Percentiles rank a stretch among this genome's conserved stretches.
These are phyloP conservation scores for Neodontobutis hainanensis DNA, from an alignment of 2,113 vertebrate genomes.

Conservation along the genomic window DNA sequence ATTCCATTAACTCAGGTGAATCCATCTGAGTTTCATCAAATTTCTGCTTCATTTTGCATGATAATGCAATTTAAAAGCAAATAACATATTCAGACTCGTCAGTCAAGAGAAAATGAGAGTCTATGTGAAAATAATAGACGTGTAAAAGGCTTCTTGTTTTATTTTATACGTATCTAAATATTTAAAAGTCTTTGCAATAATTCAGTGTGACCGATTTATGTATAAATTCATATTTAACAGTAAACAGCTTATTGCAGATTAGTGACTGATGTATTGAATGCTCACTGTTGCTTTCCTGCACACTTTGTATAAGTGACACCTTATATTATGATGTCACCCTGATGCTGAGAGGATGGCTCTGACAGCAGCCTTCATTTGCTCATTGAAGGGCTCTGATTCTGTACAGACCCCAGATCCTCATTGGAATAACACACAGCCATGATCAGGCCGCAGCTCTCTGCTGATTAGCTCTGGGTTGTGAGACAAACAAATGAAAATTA, in stretches of 20 bases:
- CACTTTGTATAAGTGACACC: constrained; percentile 50
- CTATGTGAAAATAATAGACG: constrained; percentile 59
- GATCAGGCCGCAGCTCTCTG: constrained; percentile 9
- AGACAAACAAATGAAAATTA: constrained; percentile 12
- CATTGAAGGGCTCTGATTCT: constrained; percentile 3
- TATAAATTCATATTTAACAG: constrained; percentile 61
- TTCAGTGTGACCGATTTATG: constrained; percentile 57
- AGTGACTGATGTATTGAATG: constrained; percentile 56
- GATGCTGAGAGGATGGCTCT: constrained; percentile 31
- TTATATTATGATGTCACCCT: constrained; percentile 25
- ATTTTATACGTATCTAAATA: constrained; percentile 60
- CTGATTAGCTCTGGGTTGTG: neutral
- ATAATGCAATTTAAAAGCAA: constrained; percentile 83
- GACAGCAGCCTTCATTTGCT: constrained; percentile 13
- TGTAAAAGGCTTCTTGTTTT: constrained; percentile 51
- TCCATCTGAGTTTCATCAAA: constrained; percentile 79
- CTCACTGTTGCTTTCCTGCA: constrained; percentile 29
- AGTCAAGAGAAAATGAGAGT: constrained; percentile 42
- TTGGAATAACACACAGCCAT: constrained; percentile 19
- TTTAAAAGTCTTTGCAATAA: constrained; percentile 63
- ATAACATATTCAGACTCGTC: constrained; percentile 75
- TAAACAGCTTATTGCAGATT: constrained; percentile 71
- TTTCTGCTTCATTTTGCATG: constrained; percentile 78
- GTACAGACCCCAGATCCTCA: constrained; percentile 15
- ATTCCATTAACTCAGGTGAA: constrained; percentile 85